Conservation (phyloP, 2,888 invertebrate species). For the Leptinotarsa tumamoca region DNA sequence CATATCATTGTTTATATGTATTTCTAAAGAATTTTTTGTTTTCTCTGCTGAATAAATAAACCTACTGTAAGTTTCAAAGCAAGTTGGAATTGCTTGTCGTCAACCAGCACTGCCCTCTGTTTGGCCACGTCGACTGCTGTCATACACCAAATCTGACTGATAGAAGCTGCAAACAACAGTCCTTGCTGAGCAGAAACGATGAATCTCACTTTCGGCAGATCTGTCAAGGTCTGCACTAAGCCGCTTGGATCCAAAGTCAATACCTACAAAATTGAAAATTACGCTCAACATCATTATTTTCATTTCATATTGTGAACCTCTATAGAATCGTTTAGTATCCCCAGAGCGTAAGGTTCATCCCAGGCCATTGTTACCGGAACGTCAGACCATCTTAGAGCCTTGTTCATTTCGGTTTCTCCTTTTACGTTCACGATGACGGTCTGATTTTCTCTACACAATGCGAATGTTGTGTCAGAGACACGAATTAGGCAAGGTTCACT, state of each 20-base stretch:
- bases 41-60: constrained; percentile 43
- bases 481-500: constrained; percentile 87
- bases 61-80: constrained; percentile 91
- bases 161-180: constrained; percentile 86
- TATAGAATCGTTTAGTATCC: constrained; percentile 83
- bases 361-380: constrained; percentile 82
- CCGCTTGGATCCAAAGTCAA: constrained; percentile 85
- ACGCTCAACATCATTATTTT: constrained; percentile 12
- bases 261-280: constrained; percentile 64
- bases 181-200: constrained; percentile 82
- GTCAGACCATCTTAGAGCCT: constrained; percentile 84
- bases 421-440: constrained; percentile 87
- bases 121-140: constrained; percentile 82
- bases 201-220: constrained; percentile 80
- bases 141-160: constrained; percentile 90
- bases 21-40: no score
- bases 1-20: no score
- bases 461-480: constrained; percentile 80
- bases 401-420: constrained; percentile 76
- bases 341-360: constrained; percentile 94
- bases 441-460: constrained; percentile 88
- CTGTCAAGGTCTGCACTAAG: constrained; percentile 84
- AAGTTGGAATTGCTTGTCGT: constrained; percentile 92
- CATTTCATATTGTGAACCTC: constrained; percentile 67
- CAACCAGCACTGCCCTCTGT: constrained; percentile 86